Percentiles rank a stretch among this genome's conserved stretches.
These are phyloP conservation scores for Pithys albifrons DNA, from an alignment of 2,113 vertebrate genomes.

Conservation along the genomic window DNA sequence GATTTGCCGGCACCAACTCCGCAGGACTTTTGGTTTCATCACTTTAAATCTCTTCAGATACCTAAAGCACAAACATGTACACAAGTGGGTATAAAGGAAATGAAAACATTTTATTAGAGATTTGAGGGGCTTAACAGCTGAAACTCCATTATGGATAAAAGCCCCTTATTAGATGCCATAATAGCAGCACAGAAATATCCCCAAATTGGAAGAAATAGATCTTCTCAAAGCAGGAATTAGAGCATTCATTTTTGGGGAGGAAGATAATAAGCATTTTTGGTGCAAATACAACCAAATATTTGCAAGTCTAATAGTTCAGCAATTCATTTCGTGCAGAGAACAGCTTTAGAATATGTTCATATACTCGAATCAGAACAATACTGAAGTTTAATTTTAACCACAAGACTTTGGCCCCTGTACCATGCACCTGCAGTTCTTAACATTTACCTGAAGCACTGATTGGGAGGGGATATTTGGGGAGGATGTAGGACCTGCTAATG, in stretches of 20 bases:
- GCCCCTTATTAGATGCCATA: neutral
- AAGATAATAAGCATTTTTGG: conserved; percentile 8
- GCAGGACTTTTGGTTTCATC: conserved; percentile 96
- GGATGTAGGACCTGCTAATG: neutral
- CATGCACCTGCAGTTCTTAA: neutral
- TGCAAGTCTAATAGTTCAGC: neutral
- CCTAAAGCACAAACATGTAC: conserved; percentile 65
- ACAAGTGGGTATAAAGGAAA: neutral
- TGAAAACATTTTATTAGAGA: neutral
- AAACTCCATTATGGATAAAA: conserved; percentile 6
- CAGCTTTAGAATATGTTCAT: neutral
- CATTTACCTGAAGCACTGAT: neutral
- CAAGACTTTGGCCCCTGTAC: neutral
- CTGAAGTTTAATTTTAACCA: neutral
- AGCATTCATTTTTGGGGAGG: neutral
- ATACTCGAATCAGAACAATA: neutral
- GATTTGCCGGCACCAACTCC: conserved; percentile 98
- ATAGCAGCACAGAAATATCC: conserved; percentile 9
- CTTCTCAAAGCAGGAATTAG: conserved; percentile 2
- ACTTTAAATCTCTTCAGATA: conserved; percentile 98
- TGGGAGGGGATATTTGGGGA: neutral
- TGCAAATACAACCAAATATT: conserved; percentile 42
- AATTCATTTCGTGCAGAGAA: neutral
- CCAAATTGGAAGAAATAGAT: neutral
- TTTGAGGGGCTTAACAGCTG: neutral